phyloP scores from a whole-genome alignment of 2,113 vertebrate species.

The Astatoreochromis straeleni region DNA sequence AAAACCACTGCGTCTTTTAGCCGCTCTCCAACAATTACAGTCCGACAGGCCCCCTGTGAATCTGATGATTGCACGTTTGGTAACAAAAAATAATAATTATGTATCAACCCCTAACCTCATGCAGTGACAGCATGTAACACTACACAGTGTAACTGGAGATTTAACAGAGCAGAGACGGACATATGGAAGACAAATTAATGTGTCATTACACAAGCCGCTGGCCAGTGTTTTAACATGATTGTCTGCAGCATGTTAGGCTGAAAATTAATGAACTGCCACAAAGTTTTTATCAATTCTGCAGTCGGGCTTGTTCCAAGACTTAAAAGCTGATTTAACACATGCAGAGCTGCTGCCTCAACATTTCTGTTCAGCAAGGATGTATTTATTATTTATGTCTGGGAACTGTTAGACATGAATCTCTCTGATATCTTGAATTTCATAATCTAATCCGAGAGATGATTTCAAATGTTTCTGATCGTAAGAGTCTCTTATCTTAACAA shows the following conservation, averaged over 20 bases:
- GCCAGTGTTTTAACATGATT: background rate
- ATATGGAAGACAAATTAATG: background rate
- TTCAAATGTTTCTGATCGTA: background rate
- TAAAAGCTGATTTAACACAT: background rate
- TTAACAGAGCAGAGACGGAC: background rate
- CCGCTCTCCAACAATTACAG: slow-evolving; percentile 16
- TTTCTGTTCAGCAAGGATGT: background rate
- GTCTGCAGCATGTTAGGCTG: background rate
- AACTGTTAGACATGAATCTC: background rate
- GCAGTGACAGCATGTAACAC: background rate
- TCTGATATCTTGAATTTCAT: background rate
- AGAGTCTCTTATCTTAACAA: background rate
- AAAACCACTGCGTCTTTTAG: background rate
- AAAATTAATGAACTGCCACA: background rate
- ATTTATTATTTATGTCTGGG: background rate
- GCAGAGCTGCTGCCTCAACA: background rate
- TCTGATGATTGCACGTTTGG: slow-evolving; percentile 9
- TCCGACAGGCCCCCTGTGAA: background rate
- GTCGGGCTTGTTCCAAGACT: background rate
- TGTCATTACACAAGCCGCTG: background rate
- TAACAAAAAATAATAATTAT: background rate
- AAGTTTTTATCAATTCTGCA: background rate
- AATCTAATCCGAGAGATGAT: background rate
- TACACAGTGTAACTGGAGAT: background rate
- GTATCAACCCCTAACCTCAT: background rate